Evolutionary conservation across 1,140 invertebrate genomes (phyloP), one percentile per base, ranked within the genome.

Genomic region (Heliconius congener): DNA sequence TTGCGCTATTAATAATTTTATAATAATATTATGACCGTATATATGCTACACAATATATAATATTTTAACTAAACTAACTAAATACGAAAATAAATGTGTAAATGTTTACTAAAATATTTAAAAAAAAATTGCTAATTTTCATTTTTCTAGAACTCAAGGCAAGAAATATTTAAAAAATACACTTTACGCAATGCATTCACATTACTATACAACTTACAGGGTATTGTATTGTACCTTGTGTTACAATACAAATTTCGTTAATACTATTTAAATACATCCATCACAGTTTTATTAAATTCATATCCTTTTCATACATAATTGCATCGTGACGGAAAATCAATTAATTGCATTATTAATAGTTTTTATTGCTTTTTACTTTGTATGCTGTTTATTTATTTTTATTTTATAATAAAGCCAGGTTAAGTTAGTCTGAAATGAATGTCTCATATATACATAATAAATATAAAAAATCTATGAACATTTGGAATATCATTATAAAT

Each of bases 241-340:
- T 3, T 57, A 57, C 55, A 23, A 23, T 57, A 57, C 55, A 57
- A 23, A 30, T 13, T 16, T 27, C 9, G 5, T 66, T 66, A 66
- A 66, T 27, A 66, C 23, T 55, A 74, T 74, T 30, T 66, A 66
- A 52, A 52, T 78, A 74, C 77, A 78, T 39, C 52, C 71, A 78
- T 74, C 77, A 78, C 77, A 78, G 77, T 73, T 78, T 57, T 66
- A 27, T 57, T 78, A 73, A 73, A 73, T 78, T 74, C 72, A 60
- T 70, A 30, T 42, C 71, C 42, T 55, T 71, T 39, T 71, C 71
- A 57, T 73, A 77, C 27, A 77, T 23, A 57, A 39, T 57, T 73
- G 37, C 46, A 76, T 42, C 23, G 39, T 70, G 74, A 74, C 34
- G 66, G 74, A 76, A 9, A 71, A 37, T 6, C 34, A 72, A 42